Conservation (phyloP, 30 jellyfish, hydroid and myxozoan genomes). For the Chrysaora quinquecirrha region DNA sequence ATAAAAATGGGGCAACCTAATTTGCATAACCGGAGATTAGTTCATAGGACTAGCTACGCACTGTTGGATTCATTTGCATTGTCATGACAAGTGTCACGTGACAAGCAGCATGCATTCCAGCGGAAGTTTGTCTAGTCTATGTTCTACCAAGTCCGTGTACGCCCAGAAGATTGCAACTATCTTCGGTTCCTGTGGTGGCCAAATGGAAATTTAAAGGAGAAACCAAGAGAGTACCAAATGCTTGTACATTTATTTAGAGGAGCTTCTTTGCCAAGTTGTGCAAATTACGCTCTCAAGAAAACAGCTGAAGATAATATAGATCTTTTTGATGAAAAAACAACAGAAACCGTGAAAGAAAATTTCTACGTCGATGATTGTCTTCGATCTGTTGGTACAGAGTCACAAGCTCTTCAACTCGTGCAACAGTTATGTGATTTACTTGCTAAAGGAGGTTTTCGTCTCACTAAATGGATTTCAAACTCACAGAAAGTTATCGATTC, state of each 20-base stretch:
- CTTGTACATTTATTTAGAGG: slow-evolving; percentile 37
- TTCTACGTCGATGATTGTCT: slow-evolving; percentile 44
- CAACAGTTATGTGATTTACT: background rate
- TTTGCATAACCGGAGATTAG: no score
- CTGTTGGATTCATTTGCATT: no score
- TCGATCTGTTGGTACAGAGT: background rate
- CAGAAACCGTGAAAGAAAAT: background rate
- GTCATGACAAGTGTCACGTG: no score
- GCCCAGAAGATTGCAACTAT: slow-evolving; percentile 4
- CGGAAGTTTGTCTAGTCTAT: no score
- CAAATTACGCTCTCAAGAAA: slow-evolving; percentile 21
- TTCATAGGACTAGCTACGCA: no score
- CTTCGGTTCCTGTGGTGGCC: no score
- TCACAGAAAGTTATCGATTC: background rate
- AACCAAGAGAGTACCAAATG: slow-evolving; percentile 24
- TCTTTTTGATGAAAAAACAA: background rate
- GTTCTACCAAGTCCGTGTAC: slow-evolving; percentile 41
- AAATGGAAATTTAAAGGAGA: slow-evolving; percentile 22
- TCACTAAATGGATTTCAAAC: slow-evolving; percentile 23
- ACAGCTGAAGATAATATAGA: background rate
- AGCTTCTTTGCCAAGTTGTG: slow-evolving; percentile 22
- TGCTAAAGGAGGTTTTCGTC: slow-evolving; percentile 40
- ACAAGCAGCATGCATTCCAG: no score
- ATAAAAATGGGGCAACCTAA: no score
- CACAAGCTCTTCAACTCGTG: slow-evolving; percentile 9